phyloP scores from a whole-genome alignment of 2,113 vertebrate species.

The Phylloscopus whistleri region DNA sequence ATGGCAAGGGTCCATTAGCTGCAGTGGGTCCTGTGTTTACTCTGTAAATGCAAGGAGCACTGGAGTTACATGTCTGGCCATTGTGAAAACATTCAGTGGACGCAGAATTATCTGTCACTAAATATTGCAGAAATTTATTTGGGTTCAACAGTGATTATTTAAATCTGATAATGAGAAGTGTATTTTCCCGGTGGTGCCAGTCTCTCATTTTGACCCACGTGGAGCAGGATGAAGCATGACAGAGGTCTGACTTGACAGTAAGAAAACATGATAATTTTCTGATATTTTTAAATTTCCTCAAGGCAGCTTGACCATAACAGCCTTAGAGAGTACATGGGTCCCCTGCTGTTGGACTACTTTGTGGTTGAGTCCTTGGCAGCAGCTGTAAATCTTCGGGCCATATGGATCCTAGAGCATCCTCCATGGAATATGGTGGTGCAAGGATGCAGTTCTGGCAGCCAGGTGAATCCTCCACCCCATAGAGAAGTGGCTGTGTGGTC shows the following conservation, averaged over 20 bases:
- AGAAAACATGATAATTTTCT: not conserved
- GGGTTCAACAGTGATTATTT: not conserved
- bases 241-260: not conserved
- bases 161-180: not conserved
- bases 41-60: not conserved
- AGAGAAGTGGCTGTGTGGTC: not conserved
- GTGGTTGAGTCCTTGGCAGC: not conserved
- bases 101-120: not conserved
- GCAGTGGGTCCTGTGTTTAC: not conserved
- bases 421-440: not conserved
- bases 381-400: not conserved
- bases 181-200: not conserved
- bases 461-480: not conserved
- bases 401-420: not conserved
- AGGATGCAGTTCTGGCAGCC: not conserved
- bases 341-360: not conserved
- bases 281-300: not conserved
- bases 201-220: not conserved
- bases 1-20: not conserved
- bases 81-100: not conserved
- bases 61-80: not conserved
- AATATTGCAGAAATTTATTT: not conserved
- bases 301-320: not conserved
- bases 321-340: not conserved
- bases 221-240: not conserved